Evolutionary conservation across 2,888 invertebrate species (phyloP).

Genomic region (Metellina segmentata): DNA sequence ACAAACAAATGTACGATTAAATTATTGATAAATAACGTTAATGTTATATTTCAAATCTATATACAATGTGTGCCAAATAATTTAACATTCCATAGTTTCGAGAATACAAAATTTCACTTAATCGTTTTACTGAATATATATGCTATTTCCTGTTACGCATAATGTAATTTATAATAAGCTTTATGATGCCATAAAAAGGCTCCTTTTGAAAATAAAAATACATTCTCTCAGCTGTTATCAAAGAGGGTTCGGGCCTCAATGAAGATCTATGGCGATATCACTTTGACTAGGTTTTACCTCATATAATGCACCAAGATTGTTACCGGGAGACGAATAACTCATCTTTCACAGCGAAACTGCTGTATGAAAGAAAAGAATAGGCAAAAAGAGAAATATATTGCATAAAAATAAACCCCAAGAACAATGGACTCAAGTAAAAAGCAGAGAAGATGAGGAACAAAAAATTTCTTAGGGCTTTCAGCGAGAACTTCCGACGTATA

Average conservation of each 20-base stretch:
- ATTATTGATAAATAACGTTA: too few species aligned
- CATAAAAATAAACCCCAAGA: slow-evolving; percentile 47
- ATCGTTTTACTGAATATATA: too few species aligned
- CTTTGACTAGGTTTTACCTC: not conserved
- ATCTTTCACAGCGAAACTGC: slow-evolving; percentile 25
- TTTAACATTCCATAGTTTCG: too few species aligned
- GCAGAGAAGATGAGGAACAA: slow-evolving; percentile 11
- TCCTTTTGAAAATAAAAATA: not conserved
- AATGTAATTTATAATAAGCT: too few species aligned
- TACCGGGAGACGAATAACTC: slow-evolving; percentile 47
- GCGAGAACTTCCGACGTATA: slow-evolving; percentile 52
- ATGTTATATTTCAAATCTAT: too few species aligned
- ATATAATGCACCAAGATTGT: slow-evolving; percentile 1
- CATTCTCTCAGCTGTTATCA: not conserved
- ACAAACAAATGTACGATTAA: too few species aligned
- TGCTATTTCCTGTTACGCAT: too few species aligned
- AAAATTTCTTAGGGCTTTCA: slow-evolving; percentile 28
- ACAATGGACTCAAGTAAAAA: slow-evolving; percentile 48
- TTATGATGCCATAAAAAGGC: not conserved
- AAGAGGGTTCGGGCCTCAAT: not conserved
- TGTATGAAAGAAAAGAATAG: not conserved
- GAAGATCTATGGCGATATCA: not conserved
- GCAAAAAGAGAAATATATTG: slow-evolving; percentile 2
- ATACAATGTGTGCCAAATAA: too few species aligned
- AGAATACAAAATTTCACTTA: too few species aligned